Conservation (phyloP, 1,140 invertebrate genomes). For the Carposina sasakii region DNA sequence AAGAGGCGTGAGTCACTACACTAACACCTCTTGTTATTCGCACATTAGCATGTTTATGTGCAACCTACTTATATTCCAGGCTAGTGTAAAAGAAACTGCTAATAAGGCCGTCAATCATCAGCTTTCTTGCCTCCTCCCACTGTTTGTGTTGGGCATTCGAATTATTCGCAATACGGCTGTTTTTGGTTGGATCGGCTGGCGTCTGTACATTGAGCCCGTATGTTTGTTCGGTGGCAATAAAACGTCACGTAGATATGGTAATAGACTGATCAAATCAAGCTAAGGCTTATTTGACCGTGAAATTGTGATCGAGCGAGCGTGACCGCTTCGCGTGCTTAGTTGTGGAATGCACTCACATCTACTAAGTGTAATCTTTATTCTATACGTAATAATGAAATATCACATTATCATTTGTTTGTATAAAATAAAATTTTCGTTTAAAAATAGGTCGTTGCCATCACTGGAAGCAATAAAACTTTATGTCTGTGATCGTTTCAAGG, state of each 20-base stretch:
- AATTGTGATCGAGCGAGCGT: constrained; percentile 53
- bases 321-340: constrained; percentile 44
- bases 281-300: constrained; percentile 58
- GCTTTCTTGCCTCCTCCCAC: too few relatives aligned
- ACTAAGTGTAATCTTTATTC: constrained; percentile 15
- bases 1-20: constrained; percentile 35
- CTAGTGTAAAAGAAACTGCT: too few relatives aligned
- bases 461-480: too few relatives aligned
- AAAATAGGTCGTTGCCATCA: too few relatives aligned
- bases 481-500: constrained; percentile 42
- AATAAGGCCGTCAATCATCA: too few relatives aligned
- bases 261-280: constrained; percentile 58
- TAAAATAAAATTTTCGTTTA: too few relatives aligned
- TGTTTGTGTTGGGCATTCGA: too few relatives aligned
- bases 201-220: constrained; percentile 35
- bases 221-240: constrained; percentile 32
- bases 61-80: constrained; percentile 30
- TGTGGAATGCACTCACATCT: constrained; percentile 20
- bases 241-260: constrained; percentile 41
- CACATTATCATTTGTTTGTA: too few relatives aligned
- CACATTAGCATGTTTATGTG: constrained; percentile 34
- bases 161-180: too few relatives aligned
- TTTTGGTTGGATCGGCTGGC: too few relatives aligned
- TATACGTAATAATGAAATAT: too few relatives aligned
- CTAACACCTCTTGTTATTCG: constrained; percentile 37